Base-by-base conservation (phyloP, 2,888 invertebrate genomes). In the Aspidapion aeneum region DNA sequence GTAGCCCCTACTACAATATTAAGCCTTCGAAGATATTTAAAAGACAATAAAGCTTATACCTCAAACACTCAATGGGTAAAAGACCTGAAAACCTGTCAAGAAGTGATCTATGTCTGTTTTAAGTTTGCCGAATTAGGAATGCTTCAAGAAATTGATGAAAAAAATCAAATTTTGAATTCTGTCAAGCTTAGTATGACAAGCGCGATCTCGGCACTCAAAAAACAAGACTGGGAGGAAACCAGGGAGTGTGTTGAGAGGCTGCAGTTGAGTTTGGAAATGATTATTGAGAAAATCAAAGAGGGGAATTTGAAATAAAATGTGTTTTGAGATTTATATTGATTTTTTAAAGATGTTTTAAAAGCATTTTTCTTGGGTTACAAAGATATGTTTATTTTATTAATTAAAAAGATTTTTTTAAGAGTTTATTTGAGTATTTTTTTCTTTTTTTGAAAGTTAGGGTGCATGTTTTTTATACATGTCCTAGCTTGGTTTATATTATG, bases 11-110 rank as follows among this genome's bases (percentile, higher is more conserved):
- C 85, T 0, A 80, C 83, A 17, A 74, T 87, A 20, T 78, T 87
- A 21, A 84, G 83, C 70, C 86, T 86, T 0, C 91, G 93, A 73
- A 87, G 90, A 64, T 82, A 94, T 18, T 88, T 93, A 68, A 88
- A 90, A 75, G 90, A 93, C 0, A 90, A 91, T 75, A 85, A 89
- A 60, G 88, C 89, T 0, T 79, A 75, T 63, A 88, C 89, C 35
- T 88, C 89, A n/a, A 87, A 89, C 77, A 84, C 84, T 82, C 83
- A 82, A 65, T 88, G 89, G 86, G 78, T 84, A 1, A 84, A 83
- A 63, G 84, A 84, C 68, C 82, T 85, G 0, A 82, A 82, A 0
- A 82, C 83, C 2, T 87, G 88, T 71, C 67, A 83, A 63, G 85
- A 86, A 74, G 87, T 91, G 2, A 77, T 91, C 16, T 79, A 84